Conservation (phyloP, 1,140 invertebrate species). For the Danaus plexippus region DNA sequence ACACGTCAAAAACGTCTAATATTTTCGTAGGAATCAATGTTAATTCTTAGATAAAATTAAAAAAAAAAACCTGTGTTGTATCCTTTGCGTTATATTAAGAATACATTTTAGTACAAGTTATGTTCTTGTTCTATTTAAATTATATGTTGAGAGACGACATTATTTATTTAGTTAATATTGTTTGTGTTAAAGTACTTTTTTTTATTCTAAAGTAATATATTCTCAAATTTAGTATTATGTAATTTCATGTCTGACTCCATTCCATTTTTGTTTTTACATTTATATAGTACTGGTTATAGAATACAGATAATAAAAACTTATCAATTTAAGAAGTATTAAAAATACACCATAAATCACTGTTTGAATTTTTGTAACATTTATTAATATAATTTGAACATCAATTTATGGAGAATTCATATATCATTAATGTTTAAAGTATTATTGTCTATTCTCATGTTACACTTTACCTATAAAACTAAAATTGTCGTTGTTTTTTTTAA, state of each 20-base stretch:
- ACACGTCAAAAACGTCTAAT: no score
- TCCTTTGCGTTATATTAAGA: no score
- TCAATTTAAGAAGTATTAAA: no score
- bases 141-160: constrained; percentile 35
- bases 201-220: constrained; percentile 16
- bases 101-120: constrained; percentile 22
- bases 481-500: background rate
- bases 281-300: background rate
- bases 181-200: constrained; percentile 19
- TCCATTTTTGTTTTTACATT: no score
- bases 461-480: no score
- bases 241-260: constrained; percentile 2
- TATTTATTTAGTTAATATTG: constrained; percentile 51
- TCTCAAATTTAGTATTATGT: constrained; percentile 9
- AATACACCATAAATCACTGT: constrained; percentile 2
- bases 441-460: no score
- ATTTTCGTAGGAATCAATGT: no score
- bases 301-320: background rate
- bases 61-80: no score
- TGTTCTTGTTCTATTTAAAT: constrained; percentile 28
- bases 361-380: constrained; percentile 11
- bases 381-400: background rate
- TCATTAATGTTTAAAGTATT: no score
- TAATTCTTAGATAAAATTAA: no score
- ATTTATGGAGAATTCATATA: no score